Conservation (phyloP, 2,113 vertebrate species). For the Cryptomyrus ogoouensis region DNA sequence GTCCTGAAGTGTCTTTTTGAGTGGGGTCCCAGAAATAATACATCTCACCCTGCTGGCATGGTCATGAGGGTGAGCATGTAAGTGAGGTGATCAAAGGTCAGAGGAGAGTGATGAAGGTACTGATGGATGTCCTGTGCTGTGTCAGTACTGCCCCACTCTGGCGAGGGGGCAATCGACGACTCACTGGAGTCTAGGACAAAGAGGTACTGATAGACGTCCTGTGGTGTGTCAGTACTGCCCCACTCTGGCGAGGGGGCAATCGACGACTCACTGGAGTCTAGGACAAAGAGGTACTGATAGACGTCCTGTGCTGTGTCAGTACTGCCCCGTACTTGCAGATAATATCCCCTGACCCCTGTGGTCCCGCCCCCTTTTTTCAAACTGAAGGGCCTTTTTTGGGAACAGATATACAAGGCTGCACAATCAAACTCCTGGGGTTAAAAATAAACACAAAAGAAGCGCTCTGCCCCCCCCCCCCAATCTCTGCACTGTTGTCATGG, state of each 20-base stretch:
- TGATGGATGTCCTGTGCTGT: not conserved
- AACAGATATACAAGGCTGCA: slow-evolving; percentile 41
- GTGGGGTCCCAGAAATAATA: not conserved
- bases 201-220: not conserved
- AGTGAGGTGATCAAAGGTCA: not conserved
- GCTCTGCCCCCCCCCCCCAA: not conserved
- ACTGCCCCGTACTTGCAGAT: not conserved
- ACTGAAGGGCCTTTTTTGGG: slow-evolving; percentile 51
- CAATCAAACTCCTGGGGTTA: slow-evolving; percentile 50
- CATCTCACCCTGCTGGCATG: not conserved
- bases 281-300: not conserved
- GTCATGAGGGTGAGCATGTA: not conserved
- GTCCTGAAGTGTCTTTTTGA: too few species aligned
- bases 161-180: not conserved
- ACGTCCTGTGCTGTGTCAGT: not conserved
- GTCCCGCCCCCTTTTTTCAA: not conserved
- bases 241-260: not conserved
- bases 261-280: not conserved
- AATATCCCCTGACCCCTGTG: not conserved
- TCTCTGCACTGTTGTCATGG: not conserved
- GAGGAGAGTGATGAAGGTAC: not conserved
- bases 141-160: not conserved
- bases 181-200: not conserved
- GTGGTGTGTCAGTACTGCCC: too few species aligned
- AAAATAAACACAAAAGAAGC: slow-evolving; percentile 54